These are phyloP conservation scores for Chiloscyllium punctatum DNA, from an alignment of 2,797 vertebrate genomes.

Conservation along the genomic window DNA sequence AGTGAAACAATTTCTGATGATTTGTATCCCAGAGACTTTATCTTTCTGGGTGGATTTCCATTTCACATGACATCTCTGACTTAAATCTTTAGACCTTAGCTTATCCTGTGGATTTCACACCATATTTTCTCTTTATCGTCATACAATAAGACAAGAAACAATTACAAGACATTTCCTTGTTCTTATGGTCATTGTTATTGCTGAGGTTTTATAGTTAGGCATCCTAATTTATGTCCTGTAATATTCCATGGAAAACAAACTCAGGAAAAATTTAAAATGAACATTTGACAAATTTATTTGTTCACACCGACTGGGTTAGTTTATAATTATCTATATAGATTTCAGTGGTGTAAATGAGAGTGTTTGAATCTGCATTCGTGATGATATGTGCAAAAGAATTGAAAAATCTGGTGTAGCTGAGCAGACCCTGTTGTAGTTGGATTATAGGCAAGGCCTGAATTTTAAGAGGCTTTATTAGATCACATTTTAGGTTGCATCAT, in stretches of 20 bases:
- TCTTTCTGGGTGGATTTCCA: not conserved
- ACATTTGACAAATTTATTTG: not conserved
- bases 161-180: too few relatives aligned
- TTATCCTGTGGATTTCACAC: not conserved
- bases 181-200: too few relatives aligned
- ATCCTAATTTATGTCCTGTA: not conserved
- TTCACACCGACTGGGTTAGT: not conserved
- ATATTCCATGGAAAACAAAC: not conserved
- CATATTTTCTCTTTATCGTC: not conserved
- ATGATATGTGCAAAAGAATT: not conserved
- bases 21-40: not conserved
- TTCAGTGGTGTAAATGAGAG: not conserved
- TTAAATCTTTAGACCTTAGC: not conserved
- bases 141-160: too few relatives aligned
- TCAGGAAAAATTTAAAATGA: not conserved
- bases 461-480: not conserved
- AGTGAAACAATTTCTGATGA: not conserved
- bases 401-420: not conserved
- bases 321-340: not conserved
- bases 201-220: too few relatives aligned
- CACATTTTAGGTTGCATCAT: not conserved
- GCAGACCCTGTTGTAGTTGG: not conserved
- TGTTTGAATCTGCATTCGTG: not conserved
- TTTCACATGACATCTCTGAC: not conserved
- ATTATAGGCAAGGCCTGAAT: not conserved